Conservation (phyloP, 2,797 vertebrate species). For the Syndactyla subalaris region DNA sequence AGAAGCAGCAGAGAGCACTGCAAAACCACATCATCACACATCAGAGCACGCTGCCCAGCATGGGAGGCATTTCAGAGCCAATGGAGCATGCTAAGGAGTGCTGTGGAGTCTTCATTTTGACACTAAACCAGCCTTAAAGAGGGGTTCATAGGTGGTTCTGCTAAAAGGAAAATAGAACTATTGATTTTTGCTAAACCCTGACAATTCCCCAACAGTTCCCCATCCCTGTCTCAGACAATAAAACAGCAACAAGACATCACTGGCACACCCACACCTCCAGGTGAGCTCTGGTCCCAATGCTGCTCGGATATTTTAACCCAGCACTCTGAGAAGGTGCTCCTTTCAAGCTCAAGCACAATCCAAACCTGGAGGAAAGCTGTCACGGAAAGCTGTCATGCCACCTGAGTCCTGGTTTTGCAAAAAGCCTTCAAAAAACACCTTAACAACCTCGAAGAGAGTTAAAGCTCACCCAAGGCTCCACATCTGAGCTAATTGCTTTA, state of each 20-base stretch:
- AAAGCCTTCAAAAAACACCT: not conserved
- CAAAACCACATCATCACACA: not conserved
- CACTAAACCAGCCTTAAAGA: not conserved
- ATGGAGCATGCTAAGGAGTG: rapidly evolving
- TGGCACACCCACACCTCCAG: not conserved
- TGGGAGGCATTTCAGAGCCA: not conserved
- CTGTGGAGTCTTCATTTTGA: not conserved
- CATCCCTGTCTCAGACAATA: not conserved
- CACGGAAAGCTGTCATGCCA: not conserved
- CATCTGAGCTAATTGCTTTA: not conserved
- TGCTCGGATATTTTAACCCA: not conserved
- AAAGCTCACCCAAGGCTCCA: not conserved
- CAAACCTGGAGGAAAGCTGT: not conserved
- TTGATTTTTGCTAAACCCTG: not conserved
- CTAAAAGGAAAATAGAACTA: not conserved
- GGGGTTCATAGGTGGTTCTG: not conserved
- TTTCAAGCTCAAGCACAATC: not conserved
- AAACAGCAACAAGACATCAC: not conserved
- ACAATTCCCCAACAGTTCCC: not conserved
- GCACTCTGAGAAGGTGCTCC: not conserved
- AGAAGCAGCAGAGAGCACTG: not conserved
- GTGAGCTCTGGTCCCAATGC: not conserved
- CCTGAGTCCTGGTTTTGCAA: not conserved
- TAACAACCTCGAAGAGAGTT: not conserved
- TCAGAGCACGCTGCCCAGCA: not conserved